These are phyloP conservation scores for Lepilemur ruficaudatus DNA, from an alignment of 2,797 vertebrate genomes.

Conservation along the genomic window DNA sequence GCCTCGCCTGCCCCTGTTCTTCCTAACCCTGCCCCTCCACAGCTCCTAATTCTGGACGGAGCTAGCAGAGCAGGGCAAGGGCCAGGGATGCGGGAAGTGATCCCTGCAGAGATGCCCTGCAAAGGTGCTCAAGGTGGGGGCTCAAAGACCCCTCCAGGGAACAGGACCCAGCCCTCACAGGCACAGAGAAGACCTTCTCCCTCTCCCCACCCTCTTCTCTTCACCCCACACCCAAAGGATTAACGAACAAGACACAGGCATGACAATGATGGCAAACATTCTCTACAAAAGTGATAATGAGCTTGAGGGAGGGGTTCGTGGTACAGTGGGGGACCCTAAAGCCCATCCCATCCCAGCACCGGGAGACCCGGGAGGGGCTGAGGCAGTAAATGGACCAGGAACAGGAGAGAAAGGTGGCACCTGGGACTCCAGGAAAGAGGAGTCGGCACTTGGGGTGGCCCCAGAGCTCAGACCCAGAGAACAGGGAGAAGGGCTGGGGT, in stretches of 20 bases:
- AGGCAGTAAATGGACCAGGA: neutral
- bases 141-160: neutral
- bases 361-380: neutral
- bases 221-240: neutral
- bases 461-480: constrained; percentile 45
- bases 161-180: neutral
- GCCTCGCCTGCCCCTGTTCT: neutral
- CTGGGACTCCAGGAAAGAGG: neutral
- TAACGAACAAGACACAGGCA: neutral
- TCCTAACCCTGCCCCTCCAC: neutral
- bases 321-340: neutral
- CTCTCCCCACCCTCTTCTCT: neutral
- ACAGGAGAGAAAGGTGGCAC: neutral
- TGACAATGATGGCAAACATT: neutral
- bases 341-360: neutral
- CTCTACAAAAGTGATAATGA: constrained; percentile 60
- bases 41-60: neutral
- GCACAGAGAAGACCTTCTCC: neutral
- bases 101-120: neutral
- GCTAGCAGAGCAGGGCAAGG: neutral
- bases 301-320: neutral
- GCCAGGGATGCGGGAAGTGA: neutral
- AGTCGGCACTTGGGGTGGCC: constrained; percentile 65
- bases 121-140: neutral
- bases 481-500: neutral